Evolutionary conservation across 2,888 invertebrate genomes (phyloP), one percentile per base, ranked within the genome.

Genomic region (Meteorus colon): DNA sequence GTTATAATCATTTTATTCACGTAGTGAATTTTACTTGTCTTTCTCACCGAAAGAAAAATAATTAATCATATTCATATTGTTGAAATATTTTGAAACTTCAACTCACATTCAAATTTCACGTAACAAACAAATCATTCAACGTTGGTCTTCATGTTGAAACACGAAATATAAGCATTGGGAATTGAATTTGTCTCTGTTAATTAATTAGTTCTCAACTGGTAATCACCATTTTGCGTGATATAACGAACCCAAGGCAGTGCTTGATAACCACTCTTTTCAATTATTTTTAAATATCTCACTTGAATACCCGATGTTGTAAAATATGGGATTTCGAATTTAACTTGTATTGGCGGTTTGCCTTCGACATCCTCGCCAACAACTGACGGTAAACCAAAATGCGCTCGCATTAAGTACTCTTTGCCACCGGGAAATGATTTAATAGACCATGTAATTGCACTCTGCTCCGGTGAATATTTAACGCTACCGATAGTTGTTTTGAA

Each of bases 181-280:
- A 45, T 19, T 66, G 24, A 55, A 66, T 41, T 65, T 24, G 0
- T 24, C 4, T 55, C 55, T 2, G 4, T 55, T 24, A 37, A 24
- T 91, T 91, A 97, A 91, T 96, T 97, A 82, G 97, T 99, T 90
- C 99, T 93, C 81, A 99, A 91, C 89, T 99, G 98, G 89, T 99
- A 99, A 90, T 99, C 99, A 71, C 99, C 99, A 89, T 99, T 99
- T 89, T 99, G 98, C 59, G 99, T 99, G 81, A 99, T 99, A 89
- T 99, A 99, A n/a, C 99, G 92, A 5, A 99, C 99, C 99, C 99
- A 99, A 0, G 99, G 99, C 79, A 99, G 89, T 0, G 99, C 99
- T 90, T 99, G 99, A 90, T 99, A 99, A 0, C 99, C 99, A 90
- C 98, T 98, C 91, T 99, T 99, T 88, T 99, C 99, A 85, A 99